These are phyloP conservation scores for Lepisosteus oculatus DNA, from an alignment of 2,113 vertebrate genomes.

Conservation along the genomic window DNA sequence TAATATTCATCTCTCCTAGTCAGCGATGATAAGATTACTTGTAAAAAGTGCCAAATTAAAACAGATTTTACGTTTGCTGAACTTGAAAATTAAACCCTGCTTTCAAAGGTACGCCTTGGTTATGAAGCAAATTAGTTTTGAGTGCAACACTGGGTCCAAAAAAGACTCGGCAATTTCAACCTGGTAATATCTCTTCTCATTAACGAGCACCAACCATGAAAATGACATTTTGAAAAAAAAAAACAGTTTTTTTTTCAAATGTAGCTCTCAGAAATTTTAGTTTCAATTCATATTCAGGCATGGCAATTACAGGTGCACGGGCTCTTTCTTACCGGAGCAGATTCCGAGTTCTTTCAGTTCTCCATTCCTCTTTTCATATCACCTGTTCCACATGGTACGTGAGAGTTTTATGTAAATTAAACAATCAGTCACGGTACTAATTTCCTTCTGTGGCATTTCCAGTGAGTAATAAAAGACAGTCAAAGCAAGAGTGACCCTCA, in stretches of 20 bases:
- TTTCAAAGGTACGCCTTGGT: neutral
- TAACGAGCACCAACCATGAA: neutral
- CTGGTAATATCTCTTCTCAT: neutral
- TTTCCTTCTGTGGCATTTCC: too few species aligned
- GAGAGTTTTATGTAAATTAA: too few species aligned
- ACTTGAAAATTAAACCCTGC: neutral
- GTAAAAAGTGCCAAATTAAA: conserved; percentile 1
- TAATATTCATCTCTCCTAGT: neutral
- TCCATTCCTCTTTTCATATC: too few species aligned
- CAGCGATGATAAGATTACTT: neutral
- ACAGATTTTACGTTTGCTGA: conserved; percentile 2
- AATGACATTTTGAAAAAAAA: neutral
- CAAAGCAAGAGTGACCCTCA: too few species aligned
- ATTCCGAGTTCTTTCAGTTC: too few species aligned
- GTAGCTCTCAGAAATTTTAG: neutral
- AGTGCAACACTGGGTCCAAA: conserved; percentile 1
- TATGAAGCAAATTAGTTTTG: conserved; percentile 1
- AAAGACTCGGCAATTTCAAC: neutral
- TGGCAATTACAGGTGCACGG: too few species aligned
- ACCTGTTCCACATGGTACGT: too few species aligned
- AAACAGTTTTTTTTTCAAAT: neutral
- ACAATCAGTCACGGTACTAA: too few species aligned
- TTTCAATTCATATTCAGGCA: too few species aligned
- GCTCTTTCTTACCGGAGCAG: too few species aligned
- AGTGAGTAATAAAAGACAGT: too few species aligned